Base-by-base conservation (phyloP, 2,113 vertebrate genomes). In the Pseudonaja textilis region DNA sequence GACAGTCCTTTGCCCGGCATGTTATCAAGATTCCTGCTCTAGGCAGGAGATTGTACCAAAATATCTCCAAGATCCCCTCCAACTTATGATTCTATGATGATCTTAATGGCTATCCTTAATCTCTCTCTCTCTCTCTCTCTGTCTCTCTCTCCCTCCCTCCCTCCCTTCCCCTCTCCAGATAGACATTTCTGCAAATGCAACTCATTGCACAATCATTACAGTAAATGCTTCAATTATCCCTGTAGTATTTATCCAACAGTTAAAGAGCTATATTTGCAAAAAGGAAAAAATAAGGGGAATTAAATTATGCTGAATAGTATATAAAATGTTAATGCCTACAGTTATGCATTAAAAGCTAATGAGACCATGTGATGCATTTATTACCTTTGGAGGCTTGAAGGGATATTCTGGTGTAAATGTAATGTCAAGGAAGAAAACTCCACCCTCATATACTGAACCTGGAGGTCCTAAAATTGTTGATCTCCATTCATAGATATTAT, bases 311-410 rank as follows among this genome's bases (percentile, higher is more conserved):
- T 42, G 23, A 74, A 7, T 34, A 45, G 4, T 64, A 47, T 57
- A 59, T 59, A 47, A n/a, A 85, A 57, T 54, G 7, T 39, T 54
- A 34, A 54, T 25, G 34, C 25, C 34, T 47, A 47, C 6, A 64
- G 25, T 69, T n/a, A 81, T 23, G 52, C 22, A 20, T 34, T 23
- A 47, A 87, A 4, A 56, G 34, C 26, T 52, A 89, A 59, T 16
- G 47, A 16, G 18, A 88, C 16, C 57, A 59, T 74, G 69, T 59
- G 85, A 81, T 50, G 69, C 5, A 23, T 90, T n/a, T 95, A 97
- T 97, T 98, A 99, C 99, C 98, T 99, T 99, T 96, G 99, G 99
- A 97, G 99, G 99, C 97, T 99, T 99, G 97, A 99, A 99, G 91
- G 99, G 99, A 96, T 99, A 99, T 96, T 99, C 99, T 56, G 99